Percentiles rank a stretch among this genome's conserved stretches.
Conservation (phyloP, 2,113 vertebrate species). For the Aspidoscelis tigris region DNA sequence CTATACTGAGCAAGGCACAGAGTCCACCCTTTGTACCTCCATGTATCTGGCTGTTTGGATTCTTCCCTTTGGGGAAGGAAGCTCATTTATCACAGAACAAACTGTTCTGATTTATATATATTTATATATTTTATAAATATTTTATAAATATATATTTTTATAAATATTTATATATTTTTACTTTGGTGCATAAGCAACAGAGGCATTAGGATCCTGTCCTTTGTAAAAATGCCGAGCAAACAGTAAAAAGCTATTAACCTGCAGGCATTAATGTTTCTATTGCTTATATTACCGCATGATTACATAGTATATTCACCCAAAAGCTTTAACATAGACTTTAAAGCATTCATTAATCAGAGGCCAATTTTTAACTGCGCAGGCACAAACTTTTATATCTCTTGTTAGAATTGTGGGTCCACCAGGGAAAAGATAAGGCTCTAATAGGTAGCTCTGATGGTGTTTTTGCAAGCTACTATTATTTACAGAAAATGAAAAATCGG, state of each 20-base stretch:
- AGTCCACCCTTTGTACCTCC: no score
- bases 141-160: no score
- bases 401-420: background rate
- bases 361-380: background rate
- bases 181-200: no score
- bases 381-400: background rate
- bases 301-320: background rate
- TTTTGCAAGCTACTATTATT: slow-evolving; percentile 60
- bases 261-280: background rate
- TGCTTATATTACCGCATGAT: background rate
- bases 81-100: no score
- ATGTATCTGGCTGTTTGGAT: no score
- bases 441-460: slow-evolving; percentile 40
- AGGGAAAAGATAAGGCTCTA: slow-evolving; percentile 24
- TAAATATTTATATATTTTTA: no score
- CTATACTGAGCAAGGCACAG: no score
- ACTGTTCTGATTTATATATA: no score
- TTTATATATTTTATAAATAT: no score
- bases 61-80: no score
- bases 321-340: background rate
- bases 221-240: no score
- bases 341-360: background rate
- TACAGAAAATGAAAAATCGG: slow-evolving; percentile 66
- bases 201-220: no score
- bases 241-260: background rate